phyloP scores from a whole-genome alignment of 2,888 invertebrate genomes.

The Xanthorhoe spadicearia region DNA sequence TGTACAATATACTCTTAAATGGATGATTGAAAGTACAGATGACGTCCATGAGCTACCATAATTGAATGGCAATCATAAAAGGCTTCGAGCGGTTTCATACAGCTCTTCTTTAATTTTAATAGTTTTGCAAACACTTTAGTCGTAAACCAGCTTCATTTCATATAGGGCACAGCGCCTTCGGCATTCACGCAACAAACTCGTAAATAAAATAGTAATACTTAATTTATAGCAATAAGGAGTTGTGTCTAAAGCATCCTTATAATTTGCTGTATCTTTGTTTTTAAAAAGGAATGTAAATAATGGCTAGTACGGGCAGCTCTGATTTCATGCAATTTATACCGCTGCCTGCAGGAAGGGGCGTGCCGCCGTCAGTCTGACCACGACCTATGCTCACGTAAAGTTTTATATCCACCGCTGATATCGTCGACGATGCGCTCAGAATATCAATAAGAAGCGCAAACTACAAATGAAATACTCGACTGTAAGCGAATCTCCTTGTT shows the following conservation, averaged over 20 bases:
- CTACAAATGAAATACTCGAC: conserved; percentile 67
- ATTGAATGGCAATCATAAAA: not conserved
- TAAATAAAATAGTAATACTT: conserved; percentile 9
- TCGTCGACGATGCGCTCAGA: conserved; percentile 64
- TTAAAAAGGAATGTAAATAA: conserved; percentile 17
- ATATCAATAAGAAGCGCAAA: conserved; percentile 72
- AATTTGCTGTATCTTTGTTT: conserved; percentile 20
- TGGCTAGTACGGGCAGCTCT: conserved; percentile 11
- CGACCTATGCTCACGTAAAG: conserved; percentile 56
- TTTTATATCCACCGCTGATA: conserved; percentile 73
- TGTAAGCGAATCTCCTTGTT: conserved; percentile 59
- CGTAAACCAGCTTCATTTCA: conserved; percentile 7
- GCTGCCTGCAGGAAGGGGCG: conserved; percentile 33
- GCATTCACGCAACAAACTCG: conserved; percentile 7
- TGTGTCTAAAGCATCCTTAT: conserved; percentile 12
- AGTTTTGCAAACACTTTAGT: not conserved
- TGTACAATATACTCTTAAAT: not conserved
- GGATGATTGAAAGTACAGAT: not conserved
- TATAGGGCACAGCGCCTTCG: conserved; percentile 3
- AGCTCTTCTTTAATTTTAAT: not conserved
- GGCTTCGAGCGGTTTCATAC: not conserved
- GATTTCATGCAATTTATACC: conserved; percentile 29
- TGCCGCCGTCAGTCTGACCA: conserved; percentile 50
- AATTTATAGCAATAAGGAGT: not conserved
- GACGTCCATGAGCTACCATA: not conserved